Evolutionary conservation across 2,888 invertebrate genomes (phyloP).

Genomic region (Agrotis ipsilon): DNA sequence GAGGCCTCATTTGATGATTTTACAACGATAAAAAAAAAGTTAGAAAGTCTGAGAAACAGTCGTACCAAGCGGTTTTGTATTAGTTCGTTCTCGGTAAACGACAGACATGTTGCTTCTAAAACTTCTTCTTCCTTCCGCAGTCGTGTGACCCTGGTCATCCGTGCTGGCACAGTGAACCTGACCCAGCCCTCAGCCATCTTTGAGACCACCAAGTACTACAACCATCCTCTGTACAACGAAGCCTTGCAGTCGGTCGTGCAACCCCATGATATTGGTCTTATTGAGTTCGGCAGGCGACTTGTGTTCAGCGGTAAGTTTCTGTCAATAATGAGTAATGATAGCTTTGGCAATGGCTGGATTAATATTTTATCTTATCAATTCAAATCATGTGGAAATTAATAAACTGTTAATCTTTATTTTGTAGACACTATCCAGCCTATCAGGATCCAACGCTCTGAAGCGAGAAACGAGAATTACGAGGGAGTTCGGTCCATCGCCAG

Average conservation of each 20-base stretch:
- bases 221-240: conserved; percentile 75
- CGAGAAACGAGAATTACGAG: conserved; percentile 44
- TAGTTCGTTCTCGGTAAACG: no score
- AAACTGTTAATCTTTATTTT: conserved; percentile 9
- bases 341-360: no score
- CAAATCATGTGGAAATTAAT: no score
- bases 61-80: no score
- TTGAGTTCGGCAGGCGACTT: conserved; percentile 66
- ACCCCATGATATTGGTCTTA: conserved; percentile 76
- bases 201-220: conserved; percentile 76
- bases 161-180: conserved; percentile 73
- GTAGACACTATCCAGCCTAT: conserved; percentile 55
- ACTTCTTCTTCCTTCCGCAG: conserved; percentile 54
- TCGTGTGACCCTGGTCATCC: conserved; percentile 73
- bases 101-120: neutral
- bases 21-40: no score
- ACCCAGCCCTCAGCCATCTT: conserved; percentile 71
- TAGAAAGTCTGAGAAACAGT: no score
- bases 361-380: no score
- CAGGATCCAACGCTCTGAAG: conserved; percentile 52
- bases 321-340: no score
- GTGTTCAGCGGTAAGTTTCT: conserved; percentile 24
- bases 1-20: no score
- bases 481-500: conserved; percentile 44
- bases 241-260: conserved; percentile 68